phyloP scores from a whole-genome alignment of 2,113 vertebrate genomes.

The Hippocampus zosterae region DNA sequence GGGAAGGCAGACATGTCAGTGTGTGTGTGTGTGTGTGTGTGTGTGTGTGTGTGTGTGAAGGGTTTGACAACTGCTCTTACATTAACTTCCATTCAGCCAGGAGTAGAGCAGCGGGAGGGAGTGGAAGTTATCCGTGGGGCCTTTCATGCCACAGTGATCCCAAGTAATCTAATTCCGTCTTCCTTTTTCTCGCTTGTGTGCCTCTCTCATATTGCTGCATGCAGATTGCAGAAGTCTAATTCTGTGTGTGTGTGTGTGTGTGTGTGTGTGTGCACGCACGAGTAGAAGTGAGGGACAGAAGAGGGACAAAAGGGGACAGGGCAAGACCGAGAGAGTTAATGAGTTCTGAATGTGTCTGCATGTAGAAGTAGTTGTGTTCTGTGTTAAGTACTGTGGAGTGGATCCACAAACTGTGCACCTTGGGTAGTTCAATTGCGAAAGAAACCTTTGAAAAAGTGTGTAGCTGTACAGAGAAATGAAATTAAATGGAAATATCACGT shows the following conservation, averaged over 20 bases:
- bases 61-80: conserved; percentile 44
- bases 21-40: background rate
- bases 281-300: background rate
- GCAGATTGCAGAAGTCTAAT: conserved; percentile 51
- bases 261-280: background rate
- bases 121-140: conserved; percentile 61
- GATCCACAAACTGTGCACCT: conserved; percentile 26
- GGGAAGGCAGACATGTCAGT: background rate
- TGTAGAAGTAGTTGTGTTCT: conserved; percentile 43
- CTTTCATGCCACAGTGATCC: conserved; percentile 70
- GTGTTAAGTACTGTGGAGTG: conserved; percentile 24
- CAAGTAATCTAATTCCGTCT: conserved; percentile 69
- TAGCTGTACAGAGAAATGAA: background rate
- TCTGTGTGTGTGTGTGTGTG: conserved; percentile 8
- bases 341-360: conserved; percentile 53
- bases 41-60: conserved; percentile 3
- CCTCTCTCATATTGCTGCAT: conserved; percentile 58
- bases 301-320: conserved; percentile 24
- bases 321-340: conserved; percentile 46
- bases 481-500: background rate
- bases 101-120: conserved; percentile 41
- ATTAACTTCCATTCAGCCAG: conserved; percentile 53
- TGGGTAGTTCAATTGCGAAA: conserved; percentile 5
- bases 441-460: background rate
- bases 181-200: conserved; percentile 62